Percentiles rank a stretch among this genome's conserved stretches.
phyloP scores from a whole-genome alignment of 2,113 vertebrate species.

The Cyprinodon tularosa region DNA sequence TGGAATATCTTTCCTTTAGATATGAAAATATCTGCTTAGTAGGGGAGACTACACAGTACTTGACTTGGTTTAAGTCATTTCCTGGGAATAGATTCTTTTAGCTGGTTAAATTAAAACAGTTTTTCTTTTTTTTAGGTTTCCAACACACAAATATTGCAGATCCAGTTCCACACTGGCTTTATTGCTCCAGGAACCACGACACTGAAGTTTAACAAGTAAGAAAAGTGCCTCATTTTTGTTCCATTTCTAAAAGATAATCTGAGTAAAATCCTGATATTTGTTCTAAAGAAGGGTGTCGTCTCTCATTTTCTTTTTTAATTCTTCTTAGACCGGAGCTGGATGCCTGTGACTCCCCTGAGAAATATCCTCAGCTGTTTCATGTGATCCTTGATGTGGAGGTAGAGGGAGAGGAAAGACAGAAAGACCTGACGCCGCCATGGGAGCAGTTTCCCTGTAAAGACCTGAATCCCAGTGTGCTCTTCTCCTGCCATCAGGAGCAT shows the following conservation, averaged over 20 bases:
- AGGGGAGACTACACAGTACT: too few species aligned
- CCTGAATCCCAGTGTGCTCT: slow-evolving; percentile 91
- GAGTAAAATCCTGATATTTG: not conserved
- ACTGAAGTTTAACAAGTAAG: slow-evolving; percentile 97
- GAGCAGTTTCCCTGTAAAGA: slow-evolving; percentile 96
- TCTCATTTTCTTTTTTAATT: slow-evolving; percentile 1
- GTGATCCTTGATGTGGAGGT: slow-evolving; percentile 92
- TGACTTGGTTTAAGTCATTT: too few species aligned
- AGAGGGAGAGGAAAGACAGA: slow-evolving; percentile 89
- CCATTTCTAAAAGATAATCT: not conserved
- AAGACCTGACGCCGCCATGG: slow-evolving; percentile 95
- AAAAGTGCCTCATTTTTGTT: not conserved
- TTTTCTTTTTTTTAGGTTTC: slow-evolving; percentile 83
- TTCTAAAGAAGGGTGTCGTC: not conserved
- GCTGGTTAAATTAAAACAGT: not conserved
- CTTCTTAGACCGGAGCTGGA: slow-evolving; percentile 90
- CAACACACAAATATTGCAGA: slow-evolving; percentile 98
- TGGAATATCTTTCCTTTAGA: too few species aligned
- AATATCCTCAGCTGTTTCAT: slow-evolving; percentile 97
- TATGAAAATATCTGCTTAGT: too few species aligned
- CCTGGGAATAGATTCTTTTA: too few species aligned
- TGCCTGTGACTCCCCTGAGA: slow-evolving; percentile 95
- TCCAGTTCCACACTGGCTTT: slow-evolving; percentile 98
- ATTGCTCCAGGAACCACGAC: slow-evolving; percentile 89
- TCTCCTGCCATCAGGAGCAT: slow-evolving; percentile 95